Percentiles rank a stretch among this genome's conserved stretches.
Conservation (phyloP, 2,113 vertebrate species). For the Zosterops lateralis region DNA sequence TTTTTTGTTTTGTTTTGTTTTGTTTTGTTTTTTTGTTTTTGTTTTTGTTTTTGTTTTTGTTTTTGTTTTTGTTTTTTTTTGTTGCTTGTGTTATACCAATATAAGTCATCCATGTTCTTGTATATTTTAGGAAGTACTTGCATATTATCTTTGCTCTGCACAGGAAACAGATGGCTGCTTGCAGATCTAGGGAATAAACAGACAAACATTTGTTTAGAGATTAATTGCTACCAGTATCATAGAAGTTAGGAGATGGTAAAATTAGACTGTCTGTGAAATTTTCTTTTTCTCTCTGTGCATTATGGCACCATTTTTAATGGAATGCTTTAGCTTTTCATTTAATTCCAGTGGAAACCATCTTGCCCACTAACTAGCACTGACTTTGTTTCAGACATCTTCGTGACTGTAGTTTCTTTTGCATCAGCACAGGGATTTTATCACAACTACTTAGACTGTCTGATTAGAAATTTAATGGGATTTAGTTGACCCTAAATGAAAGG, state of each 20-base stretch:
- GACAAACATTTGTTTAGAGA: neutral
- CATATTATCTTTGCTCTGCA: neutral
- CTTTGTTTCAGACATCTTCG: neutral
- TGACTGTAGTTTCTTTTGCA: neutral
- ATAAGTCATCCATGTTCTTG: neutral
- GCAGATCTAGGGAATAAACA: neutral
- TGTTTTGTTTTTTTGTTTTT: neutral
- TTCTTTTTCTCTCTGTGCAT: neutral
- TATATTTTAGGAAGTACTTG: neutral
- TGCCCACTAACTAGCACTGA: fast-evolving
- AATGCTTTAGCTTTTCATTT: neutral
- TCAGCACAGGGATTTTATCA: neutral
- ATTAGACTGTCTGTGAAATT: neutral
- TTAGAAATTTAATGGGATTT: slow-evolving; percentile 2
- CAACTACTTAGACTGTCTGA: neutral
- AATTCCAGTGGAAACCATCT: neutral
- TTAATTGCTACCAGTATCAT: neutral
- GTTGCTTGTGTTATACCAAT: neutral
- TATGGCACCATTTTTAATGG: neutral
- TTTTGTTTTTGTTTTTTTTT: neutral
- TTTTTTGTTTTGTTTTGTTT: neutral
- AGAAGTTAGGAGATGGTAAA: neutral
- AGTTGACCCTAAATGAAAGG: slow-evolving; percentile 3
- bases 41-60: neutral
- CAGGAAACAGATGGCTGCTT: neutral